A percentile compares a stretch with the other conserved stretches of the same genome.
phyloP scores from a whole-genome alignment of 2,797 vertebrate genomes.

The Hypotaenidia okinawae region DNA sequence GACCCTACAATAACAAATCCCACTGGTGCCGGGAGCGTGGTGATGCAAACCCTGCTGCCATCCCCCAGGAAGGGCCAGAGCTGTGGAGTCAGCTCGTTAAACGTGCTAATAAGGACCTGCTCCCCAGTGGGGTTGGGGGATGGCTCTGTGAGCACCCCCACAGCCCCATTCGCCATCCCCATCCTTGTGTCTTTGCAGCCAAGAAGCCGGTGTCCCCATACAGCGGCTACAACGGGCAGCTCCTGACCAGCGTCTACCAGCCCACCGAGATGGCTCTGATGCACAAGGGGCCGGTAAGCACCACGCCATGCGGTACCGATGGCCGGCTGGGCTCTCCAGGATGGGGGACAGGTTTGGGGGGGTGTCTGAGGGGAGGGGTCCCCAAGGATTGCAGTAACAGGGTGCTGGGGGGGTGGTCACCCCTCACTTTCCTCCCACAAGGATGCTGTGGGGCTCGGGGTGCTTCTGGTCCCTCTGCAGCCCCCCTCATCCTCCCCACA shows the following conservation, averaged over 20 bases:
- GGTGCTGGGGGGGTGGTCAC: not conserved
- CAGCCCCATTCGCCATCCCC: not conserved
- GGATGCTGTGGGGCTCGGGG: not conserved
- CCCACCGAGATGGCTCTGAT: constrained; percentile 95
- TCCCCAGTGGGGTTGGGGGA: not conserved
- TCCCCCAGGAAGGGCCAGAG: not conserved
- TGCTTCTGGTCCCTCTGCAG: not conserved
- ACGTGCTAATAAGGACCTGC: not conserved
- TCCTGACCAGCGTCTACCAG: constrained; percentile 91
- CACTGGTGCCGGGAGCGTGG: rapidly evolving
- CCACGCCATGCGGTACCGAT: rapidly evolving
- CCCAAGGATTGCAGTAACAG: not conserved
- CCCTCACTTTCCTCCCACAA: rapidly evolving
- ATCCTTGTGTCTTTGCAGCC: constrained; percentile 66
- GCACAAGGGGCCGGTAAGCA: constrained; percentile 87
- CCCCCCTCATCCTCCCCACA: not conserved
- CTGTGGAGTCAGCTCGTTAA: not conserved
- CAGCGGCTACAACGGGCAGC: constrained; percentile 91
- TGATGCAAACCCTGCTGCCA: not conserved
- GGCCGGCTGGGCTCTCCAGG: rapidly evolving
- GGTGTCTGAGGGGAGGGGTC: not conserved
- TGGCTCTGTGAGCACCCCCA: not conserved
- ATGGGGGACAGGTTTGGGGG: no score
- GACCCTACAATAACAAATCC: not conserved
- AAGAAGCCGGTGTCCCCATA: constrained; percentile 91